A percentile compares a stretch with the other conserved stretches of the same genome.
phyloP scores from a whole-genome alignment of 2,113 vertebrate species.

The Oceanites oceanicus region DNA sequence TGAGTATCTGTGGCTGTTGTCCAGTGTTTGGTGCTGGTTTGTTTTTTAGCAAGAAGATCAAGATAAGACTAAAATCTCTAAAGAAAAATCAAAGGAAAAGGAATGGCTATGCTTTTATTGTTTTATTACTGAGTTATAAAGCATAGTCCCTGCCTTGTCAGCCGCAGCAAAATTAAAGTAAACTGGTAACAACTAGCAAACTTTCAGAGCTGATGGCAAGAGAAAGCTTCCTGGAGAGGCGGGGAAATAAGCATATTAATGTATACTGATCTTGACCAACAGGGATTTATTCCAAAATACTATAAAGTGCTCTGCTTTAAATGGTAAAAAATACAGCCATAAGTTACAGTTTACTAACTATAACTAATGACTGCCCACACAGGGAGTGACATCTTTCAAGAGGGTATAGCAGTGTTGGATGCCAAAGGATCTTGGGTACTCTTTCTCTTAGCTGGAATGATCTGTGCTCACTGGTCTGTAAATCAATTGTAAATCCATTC shows the following conservation, averaged over 20 bases:
- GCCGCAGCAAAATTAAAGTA: background rate
- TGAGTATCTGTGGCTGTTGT: background rate
- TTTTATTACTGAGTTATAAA: background rate
- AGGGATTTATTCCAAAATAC: background rate
- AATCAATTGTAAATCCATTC: background rate
- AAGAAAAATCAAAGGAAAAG: background rate
- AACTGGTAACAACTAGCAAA: background rate
- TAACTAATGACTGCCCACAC: background rate
- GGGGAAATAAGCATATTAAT: background rate
- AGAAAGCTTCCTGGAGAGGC: background rate
- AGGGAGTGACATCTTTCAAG: background rate
- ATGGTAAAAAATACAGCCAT: background rate
- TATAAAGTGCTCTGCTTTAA: background rate
- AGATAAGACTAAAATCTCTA: background rate
- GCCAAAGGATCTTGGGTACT: background rate
- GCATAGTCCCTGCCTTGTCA: background rate
- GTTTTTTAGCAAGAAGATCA: background rate
- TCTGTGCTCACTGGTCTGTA: background rate
- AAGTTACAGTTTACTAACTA: background rate
- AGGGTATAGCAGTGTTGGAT: background rate
- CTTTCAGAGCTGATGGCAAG: background rate
- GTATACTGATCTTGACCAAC: background rate
- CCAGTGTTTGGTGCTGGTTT: background rate
- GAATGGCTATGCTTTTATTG: background rate
- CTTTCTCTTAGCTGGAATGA: background rate